phyloP scores from a whole-genome alignment of 1,140 invertebrate species.

The Drosophila albomicans region DNA sequence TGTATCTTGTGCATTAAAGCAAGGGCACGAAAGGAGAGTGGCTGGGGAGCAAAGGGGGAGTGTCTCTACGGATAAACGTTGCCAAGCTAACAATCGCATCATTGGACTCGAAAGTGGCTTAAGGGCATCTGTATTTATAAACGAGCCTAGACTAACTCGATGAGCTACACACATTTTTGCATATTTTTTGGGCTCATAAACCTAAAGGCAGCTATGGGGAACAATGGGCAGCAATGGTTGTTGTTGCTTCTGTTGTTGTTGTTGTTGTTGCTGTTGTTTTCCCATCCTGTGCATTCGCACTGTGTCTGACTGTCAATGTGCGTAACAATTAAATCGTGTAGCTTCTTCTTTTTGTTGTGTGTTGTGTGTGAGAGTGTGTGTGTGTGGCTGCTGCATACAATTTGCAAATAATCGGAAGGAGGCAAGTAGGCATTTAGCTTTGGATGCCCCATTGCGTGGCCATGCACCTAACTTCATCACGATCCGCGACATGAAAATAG shows the following conservation, averaged over 20 bases:
- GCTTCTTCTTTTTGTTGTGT: conserved; percentile 57
- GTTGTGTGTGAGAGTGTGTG: not conserved
- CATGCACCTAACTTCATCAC: conserved; percentile 80
- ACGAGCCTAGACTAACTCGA: not conserved
- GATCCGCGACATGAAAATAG: conserved; percentile 82
- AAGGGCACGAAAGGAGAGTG: conserved; percentile 1
- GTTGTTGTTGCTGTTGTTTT: not conserved
- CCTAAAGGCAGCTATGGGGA: conserved; percentile 18
- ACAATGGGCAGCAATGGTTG: conserved; percentile 23
- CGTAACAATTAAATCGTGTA: conserved; percentile 84
- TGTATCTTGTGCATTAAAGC: conserved; percentile 44
- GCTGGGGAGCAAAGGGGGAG: not conserved
- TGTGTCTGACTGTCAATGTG: conserved; percentile 69
- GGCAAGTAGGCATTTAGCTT: conserved; percentile 35
- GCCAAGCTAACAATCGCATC: conserved; percentile 30
- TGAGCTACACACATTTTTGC: conserved; percentile 34
- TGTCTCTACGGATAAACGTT: conserved; percentile 11
- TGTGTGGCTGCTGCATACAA: conserved; percentile 42
- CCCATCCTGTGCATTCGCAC: not conserved
- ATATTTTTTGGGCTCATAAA: conserved; percentile 46
- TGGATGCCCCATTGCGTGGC: conserved; percentile 72
- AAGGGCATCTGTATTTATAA: conserved; percentile 21
- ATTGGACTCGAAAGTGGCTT: conserved; percentile 1
- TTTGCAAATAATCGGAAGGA: conserved; percentile 66
- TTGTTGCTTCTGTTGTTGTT: no score